Evolutionary conservation across 2,113 vertebrate species (phyloP), one percentile per base, ranked within the genome.

Genomic region (Ornithorhynchus anatinus): DNA sequence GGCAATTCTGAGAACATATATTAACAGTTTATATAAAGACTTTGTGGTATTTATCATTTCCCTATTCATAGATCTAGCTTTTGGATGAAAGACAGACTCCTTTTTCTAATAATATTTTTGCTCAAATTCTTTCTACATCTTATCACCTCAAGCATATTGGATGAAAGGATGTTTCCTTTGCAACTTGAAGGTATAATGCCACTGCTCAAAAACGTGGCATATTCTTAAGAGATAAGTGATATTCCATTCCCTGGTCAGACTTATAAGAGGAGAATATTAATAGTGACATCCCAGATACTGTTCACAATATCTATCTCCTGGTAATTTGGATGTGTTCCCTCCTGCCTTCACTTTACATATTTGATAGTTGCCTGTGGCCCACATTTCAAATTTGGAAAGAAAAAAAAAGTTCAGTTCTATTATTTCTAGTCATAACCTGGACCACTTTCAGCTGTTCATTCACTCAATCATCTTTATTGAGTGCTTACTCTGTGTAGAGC

Each of bases 141-240:
- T 60, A 36, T 3, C 17, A 17, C 2, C 56, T 38, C 57, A 14
- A 67, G 22, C 8, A 48, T 4, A 57, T 16, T 42, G 37, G 68
- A 61, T 43, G 22, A 43, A 59, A 68, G n/a, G 11, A 19, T 80
- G 42, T 23, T 71, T 44, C 32, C 19, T 20, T 6, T 2, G 0
- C 13, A 23, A 17, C 5, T 72, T 51, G 20, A 1, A 0, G 17
- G 13, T 27, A 61, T 58, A 10, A 45, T 5, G 54, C 8, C 1
- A 59, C 53, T 48, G 6, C 10, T 39, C 25, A 52, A 20, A 69
- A 70, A 62, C 58, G 67, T 77, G 17, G 40, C 19, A 17, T 25
- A 4, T 57, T 63, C 57, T 38, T 57, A 17, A 42, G 25, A 69
- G 16, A 39, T 4, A 73, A 9, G 1, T 61, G 36, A 50, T 51